Conservation (phyloP, 1,140 invertebrate genomes). For the Venturia canescens region DNA sequence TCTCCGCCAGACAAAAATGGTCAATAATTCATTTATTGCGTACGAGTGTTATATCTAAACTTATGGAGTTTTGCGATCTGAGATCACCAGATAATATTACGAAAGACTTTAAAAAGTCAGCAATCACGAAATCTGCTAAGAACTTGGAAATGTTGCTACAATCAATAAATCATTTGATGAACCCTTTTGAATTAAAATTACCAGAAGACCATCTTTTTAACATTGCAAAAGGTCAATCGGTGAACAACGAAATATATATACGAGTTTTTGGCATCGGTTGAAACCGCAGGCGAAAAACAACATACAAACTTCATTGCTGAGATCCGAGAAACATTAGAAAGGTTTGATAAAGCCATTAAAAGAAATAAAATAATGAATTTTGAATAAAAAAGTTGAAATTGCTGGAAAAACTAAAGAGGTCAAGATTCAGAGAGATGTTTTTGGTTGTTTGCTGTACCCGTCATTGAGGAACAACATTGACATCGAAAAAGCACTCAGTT, state of each 20-base stretch:
- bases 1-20: too few relatives aligned
- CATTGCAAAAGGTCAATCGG: slow-evolving; percentile 46
- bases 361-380: slow-evolving; percentile 51
- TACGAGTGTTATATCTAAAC: too few relatives aligned
- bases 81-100: too few relatives aligned
- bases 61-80: too few relatives aligned
- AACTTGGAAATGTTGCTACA: slow-evolving; percentile 43
- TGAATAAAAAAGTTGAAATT: slow-evolving; percentile 51
- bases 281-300: slow-evolving; percentile 41
- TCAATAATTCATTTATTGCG: too few relatives aligned
- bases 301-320: slow-evolving; percentile 54
- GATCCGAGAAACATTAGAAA: slow-evolving; percentile 47
- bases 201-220: slow-evolving; percentile 47
- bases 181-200: slow-evolving; percentile 42
- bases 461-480: slow-evolving; percentile 58
- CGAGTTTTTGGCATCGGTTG: slow-evolving; percentile 41
- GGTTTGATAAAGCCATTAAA: slow-evolving; percentile 57
- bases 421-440: slow-evolving; percentile 59
- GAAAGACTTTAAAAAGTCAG: too few relatives aligned
- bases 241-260: slow-evolving; percentile 39
- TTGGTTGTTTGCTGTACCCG: slow-evolving; percentile 56
- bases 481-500: slow-evolving; percentile 48
- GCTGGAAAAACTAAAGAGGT: slow-evolving; percentile 58
- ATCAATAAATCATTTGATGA: slow-evolving; percentile 40
- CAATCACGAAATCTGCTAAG: too few relatives aligned